phyloP scores from a whole-genome alignment of 2,113 vertebrate genomes.

The Macrotus californicus region DNA sequence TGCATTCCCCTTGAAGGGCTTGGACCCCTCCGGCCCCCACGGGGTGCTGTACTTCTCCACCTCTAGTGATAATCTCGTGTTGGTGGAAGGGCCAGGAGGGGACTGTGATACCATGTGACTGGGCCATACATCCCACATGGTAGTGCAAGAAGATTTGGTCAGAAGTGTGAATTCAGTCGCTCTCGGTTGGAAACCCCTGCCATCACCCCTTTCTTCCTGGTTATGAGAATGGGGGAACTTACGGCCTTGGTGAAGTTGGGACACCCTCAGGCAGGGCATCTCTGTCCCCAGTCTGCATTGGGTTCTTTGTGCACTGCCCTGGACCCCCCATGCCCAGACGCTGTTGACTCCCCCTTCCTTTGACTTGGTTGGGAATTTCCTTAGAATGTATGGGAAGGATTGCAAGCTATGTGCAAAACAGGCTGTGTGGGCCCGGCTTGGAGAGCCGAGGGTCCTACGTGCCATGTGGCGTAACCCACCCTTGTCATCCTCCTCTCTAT shows the following conservation, averaged over 20 bases:
- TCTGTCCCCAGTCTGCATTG: background rate
- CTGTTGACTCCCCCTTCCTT: background rate
- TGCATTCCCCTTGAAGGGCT: background rate
- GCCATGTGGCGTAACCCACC: accelerated
- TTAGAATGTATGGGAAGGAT: background rate
- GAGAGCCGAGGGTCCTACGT: accelerated
- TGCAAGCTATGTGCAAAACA: accelerated
- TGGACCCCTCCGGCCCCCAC: accelerated
- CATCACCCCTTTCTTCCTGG: background rate
- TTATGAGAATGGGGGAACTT: no score
- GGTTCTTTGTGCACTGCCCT: background rate
- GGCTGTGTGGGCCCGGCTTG: background rate
- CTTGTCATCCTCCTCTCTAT: background rate
- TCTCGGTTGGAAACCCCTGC: background rate
- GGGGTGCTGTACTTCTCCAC: background rate
- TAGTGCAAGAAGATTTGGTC: background rate
- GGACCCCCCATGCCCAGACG: background rate
- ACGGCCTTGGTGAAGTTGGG: background rate
- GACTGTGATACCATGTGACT: background rate
- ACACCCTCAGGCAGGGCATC: accelerated
- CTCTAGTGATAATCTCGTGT: background rate
- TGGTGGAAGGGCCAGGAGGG: background rate
- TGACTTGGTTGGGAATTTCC: background rate
- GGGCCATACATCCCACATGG: background rate
- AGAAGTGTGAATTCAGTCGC: background rate